Evolutionary conservation across 1,140 invertebrate species (phyloP).

Genomic region (Dendroctonus valens): DNA sequence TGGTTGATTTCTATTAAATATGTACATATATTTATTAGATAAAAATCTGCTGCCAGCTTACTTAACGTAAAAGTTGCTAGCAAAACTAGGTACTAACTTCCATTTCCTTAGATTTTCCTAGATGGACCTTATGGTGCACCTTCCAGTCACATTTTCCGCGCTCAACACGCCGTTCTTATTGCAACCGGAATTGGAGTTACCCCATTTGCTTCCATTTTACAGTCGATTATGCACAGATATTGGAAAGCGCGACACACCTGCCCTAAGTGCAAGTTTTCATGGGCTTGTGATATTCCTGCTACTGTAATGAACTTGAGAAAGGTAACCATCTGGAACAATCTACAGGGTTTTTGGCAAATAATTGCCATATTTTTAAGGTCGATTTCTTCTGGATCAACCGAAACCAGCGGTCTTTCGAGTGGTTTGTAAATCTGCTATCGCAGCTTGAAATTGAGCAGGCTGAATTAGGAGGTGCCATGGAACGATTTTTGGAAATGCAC

Average conservation of each 20-base stretch:
- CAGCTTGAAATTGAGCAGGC: conserved; percentile 94
- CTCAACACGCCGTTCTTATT: conserved; percentile 91
- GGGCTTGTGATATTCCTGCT: conserved; percentile 76
- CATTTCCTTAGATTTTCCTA: conserved; percentile 64
- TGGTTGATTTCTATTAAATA: no score
- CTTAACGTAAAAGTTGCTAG: background rate
- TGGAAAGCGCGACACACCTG: conserved; percentile 81
- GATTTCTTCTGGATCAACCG: conserved; percentile 99
- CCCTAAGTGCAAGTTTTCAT: conserved; percentile 81
- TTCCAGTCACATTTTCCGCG: conserved; percentile 90
- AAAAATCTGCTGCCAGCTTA: no score
- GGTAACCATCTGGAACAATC: conserved; percentile 52
- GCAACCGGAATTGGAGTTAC: conserved; percentile 97
- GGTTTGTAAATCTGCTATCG: conserved; percentile 92
- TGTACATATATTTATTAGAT: no score
- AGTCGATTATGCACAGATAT: conserved; percentile 92
- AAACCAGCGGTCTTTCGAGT: conserved; percentile 95
- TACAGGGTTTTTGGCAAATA: background rate
- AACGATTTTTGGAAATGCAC: conserved; percentile 93
- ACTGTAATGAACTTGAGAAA: conserved; percentile 86
- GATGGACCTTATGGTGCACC: conserved; percentile 97
- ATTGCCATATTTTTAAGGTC: conserved; percentile 60
- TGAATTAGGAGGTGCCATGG: conserved; percentile 78
- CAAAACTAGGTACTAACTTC: background rate
- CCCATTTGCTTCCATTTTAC: conserved; percentile 94